These are phyloP conservation scores for Conus betulinus DNA, from an alignment of 1,140 invertebrate species.

Conservation along the genomic window DNA sequence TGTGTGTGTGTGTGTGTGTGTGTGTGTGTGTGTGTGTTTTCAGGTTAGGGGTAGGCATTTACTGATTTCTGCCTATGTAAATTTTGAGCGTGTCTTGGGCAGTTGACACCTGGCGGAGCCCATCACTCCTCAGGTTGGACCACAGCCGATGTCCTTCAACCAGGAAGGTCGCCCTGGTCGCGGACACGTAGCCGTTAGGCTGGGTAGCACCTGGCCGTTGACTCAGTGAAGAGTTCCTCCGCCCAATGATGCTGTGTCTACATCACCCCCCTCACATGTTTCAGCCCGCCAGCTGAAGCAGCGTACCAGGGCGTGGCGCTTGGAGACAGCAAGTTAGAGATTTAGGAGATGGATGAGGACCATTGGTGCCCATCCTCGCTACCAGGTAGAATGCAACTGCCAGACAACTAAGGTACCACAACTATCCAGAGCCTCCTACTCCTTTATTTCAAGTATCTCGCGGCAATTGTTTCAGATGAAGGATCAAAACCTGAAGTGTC, in stretches of 20 bases:
- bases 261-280: slow-evolving; percentile 3
- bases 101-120: background rate
- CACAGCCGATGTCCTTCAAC: background rate
- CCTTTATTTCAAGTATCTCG: too few species aligned
- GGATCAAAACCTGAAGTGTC: too few species aligned
- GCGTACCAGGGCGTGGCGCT: background rate
- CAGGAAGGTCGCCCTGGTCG: background rate
- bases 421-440: too few species aligned
- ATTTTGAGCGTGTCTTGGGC: slow-evolving; percentile 7
- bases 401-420: too few species aligned
- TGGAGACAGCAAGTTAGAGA: background rate
- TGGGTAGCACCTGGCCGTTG: background rate
- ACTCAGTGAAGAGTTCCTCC: too few species aligned
- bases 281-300: background rate
- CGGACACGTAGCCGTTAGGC: background rate
- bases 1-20: too few species aligned
- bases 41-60: too few species aligned
- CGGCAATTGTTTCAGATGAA: too few species aligned
- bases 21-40: too few species aligned
- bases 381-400: too few species aligned
- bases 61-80: too few species aligned
- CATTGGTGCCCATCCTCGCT: background rate
- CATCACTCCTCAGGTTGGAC: background rate
- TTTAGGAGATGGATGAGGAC: background rate
- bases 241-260: background rate